phyloP scores from a whole-genome alignment of 2,797 vertebrate species.

The Otolemur crassicaudatus region DNA sequence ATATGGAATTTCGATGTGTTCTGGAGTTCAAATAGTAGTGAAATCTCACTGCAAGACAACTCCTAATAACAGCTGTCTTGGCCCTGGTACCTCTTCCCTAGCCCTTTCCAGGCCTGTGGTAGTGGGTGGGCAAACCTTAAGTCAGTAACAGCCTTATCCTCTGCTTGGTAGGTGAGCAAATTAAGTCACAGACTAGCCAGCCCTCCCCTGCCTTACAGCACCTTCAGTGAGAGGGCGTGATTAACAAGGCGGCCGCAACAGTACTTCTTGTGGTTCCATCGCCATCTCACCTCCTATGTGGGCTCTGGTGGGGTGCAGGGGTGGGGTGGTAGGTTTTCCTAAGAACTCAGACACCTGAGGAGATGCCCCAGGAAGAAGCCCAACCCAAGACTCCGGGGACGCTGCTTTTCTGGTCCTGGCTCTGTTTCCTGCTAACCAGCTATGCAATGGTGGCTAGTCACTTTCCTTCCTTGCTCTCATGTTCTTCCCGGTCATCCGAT shows the following conservation, averaged over 20 bases:
- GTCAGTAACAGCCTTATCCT: not conserved
- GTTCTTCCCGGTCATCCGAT: too few species aligned
- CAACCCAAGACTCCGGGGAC: not conserved
- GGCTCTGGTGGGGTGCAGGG: not conserved
- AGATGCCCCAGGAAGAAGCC: not conserved
- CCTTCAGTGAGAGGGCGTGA: not conserved
- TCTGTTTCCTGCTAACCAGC: not conserved
- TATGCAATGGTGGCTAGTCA: accelerated
- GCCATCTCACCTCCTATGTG: not conserved
- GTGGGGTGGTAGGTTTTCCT: not conserved
- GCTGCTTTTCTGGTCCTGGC: not conserved
- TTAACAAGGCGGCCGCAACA: not conserved
- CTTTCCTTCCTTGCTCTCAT: too few species aligned
- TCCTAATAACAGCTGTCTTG: not conserved
- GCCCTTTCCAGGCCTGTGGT: not conserved
- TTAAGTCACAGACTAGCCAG: not conserved
- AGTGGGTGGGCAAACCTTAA: not conserved
- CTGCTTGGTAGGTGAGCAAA: not conserved
- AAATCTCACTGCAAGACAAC: not conserved
- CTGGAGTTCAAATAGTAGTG: not conserved
- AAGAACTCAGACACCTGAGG: not conserved
- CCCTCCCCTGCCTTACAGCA: accelerated
- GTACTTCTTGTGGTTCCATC: accelerated
- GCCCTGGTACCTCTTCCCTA: not conserved
- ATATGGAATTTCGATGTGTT: not conserved